Evolutionary conservation across 2,797 vertebrate species (phyloP).

Genomic region (Pipistrellus pygmaeus): DNA sequence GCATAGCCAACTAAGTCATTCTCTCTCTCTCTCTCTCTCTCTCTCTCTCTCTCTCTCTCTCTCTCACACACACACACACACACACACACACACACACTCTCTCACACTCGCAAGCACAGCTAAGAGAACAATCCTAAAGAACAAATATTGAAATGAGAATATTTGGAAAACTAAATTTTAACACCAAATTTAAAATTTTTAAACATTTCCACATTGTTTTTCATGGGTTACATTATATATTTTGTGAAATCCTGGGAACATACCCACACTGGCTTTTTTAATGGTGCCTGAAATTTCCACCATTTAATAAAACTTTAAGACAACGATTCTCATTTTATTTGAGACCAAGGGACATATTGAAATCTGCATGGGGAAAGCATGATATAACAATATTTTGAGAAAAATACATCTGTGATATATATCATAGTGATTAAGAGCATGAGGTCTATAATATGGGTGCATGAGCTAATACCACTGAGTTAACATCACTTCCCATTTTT

Average conservation of each 20-base stretch:
- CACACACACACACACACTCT: background rate
- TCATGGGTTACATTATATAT: background rate
- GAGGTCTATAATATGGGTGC: background rate
- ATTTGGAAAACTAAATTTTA: constrained; percentile 10
- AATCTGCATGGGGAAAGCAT: background rate
- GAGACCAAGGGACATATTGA: background rate
- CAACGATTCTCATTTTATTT: constrained; percentile 34
- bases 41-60: background rate
- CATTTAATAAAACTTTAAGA: constrained; percentile 37
- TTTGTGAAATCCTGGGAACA: constrained; percentile 21
- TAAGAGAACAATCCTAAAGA: constrained; percentile 10
- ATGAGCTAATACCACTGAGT: background rate
- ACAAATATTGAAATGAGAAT: background rate
- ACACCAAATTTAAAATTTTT: background rate
- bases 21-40: background rate
- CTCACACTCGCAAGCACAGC: background rate
- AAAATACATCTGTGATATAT: background rate
- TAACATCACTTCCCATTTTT: background rate
- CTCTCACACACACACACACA: background rate
- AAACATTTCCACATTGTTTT: constrained; percentile 37
- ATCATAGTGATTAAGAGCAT: background rate
- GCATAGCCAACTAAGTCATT: background rate
- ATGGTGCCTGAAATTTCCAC: constrained; percentile 18
- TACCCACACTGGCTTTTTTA: background rate
- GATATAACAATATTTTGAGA: background rate